Percentiles rank a stretch among this genome's conserved stretches.
These are phyloP conservation scores for Melanostoma mellinum DNA, from an alignment of 2,888 invertebrate genomes.

Conservation along the genomic window DNA sequence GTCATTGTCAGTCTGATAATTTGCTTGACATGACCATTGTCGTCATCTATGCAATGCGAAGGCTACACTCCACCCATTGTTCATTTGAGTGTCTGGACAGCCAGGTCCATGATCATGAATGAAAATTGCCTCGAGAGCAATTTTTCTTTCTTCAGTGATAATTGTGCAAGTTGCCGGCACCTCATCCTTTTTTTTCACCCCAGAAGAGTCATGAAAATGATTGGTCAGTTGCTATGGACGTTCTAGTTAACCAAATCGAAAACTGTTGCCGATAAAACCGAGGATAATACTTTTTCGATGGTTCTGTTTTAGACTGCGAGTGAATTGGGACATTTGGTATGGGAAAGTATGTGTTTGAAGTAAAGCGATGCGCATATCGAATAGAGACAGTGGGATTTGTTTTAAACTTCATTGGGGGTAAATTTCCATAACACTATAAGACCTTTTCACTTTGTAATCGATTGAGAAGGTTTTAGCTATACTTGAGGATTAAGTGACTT, in stretches of 20 bases:
- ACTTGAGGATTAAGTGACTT: background rate
- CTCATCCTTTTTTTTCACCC: slow-evolving; percentile 6
- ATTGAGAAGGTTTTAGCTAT: slow-evolving; percentile 6
- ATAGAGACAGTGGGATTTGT: slow-evolving; percentile 32
- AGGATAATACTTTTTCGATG: slow-evolving; percentile 26
- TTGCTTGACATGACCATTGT: slow-evolving; percentile 37
- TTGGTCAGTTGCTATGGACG: background rate
- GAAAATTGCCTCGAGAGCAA: slow-evolving; percentile 9
- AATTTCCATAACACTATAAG: too few species aligned
- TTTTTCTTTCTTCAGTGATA: slow-evolving; percentile 30
- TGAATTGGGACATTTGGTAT: too few species aligned
- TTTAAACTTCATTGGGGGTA: too few species aligned
- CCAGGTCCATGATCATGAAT: slow-evolving; percentile 14
- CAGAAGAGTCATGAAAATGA: background rate
- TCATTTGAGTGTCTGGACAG: slow-evolving; percentile 11
- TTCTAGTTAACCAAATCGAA: background rate
- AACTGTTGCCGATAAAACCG: background rate
- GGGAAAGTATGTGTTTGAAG: too few species aligned
- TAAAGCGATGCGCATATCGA: slow-evolving; percentile 20
- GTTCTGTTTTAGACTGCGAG: slow-evolving; percentile 7
- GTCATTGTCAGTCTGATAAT: slow-evolving; percentile 55
- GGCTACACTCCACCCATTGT: background rate
- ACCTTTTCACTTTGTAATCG: background rate
- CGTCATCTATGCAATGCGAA: background rate
- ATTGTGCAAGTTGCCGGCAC: slow-evolving; percentile 25